Conservation (phyloP, 1,140 invertebrate species). For the Saccostrea glomerata region DNA sequence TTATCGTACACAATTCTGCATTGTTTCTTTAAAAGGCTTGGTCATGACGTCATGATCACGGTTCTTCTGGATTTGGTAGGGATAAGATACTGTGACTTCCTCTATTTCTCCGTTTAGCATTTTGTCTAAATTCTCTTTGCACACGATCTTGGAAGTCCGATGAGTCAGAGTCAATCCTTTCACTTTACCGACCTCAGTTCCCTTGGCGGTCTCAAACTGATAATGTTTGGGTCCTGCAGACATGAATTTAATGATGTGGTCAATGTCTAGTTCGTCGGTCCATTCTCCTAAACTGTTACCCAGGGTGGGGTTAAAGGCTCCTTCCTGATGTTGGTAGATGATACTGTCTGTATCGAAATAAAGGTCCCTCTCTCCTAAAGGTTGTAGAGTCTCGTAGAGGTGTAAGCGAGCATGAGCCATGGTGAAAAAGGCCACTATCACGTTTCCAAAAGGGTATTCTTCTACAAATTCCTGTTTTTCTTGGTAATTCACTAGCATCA, state of each 20-base stretch:
- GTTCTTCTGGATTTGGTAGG: neutral
- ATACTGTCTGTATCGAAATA: constrained; percentile 60
- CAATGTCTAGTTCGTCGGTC: neutral
- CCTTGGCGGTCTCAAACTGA: neutral
- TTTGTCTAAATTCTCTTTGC: neutral
- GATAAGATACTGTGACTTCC: neutral
- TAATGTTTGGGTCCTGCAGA: constrained; percentile 53
- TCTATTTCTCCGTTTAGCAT: neutral
- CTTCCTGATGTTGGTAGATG: constrained; percentile 20
- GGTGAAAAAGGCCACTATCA: constrained; percentile 74
- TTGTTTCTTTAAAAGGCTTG: neutral
- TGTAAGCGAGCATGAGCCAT: constrained; percentile 77
- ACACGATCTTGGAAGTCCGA: neutral
- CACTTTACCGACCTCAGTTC: constrained; percentile 5
- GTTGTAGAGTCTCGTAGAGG: constrained; percentile 49
- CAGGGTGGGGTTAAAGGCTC: neutral
- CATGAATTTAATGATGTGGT: constrained; percentile 40
- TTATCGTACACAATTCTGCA: neutral
- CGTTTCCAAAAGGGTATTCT: constrained; percentile 60
- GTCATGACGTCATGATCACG: neutral
- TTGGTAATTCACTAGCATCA: constrained; percentile 10
- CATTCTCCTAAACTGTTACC: neutral
- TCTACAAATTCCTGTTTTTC: neutral
- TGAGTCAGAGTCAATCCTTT: constrained; percentile 23
- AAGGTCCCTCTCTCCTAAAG: constrained; percentile 68